Conservation (phyloP, 2,888 invertebrate genomes). For the Andrena bucephala region DNA sequence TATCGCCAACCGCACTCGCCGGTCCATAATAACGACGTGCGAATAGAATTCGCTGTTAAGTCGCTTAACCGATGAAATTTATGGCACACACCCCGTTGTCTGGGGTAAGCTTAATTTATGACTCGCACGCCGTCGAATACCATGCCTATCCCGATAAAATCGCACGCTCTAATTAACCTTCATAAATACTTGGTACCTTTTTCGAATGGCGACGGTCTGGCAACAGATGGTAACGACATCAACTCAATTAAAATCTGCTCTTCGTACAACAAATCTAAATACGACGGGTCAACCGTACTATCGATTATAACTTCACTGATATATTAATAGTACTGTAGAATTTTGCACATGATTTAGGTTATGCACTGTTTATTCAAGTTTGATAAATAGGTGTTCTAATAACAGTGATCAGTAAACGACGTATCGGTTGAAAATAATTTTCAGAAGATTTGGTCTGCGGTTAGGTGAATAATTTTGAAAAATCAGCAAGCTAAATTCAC, state of each 20-base stretch:
- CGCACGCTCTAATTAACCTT: slow-evolving; percentile 24
- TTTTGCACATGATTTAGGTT: no score
- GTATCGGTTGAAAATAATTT: no score
- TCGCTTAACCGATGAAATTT: slow-evolving; percentile 29
- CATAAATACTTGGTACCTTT: slow-evolving; percentile 15
- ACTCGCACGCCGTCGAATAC: slow-evolving; percentile 2
- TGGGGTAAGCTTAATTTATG: slow-evolving; percentile 22
- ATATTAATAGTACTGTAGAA: background rate
- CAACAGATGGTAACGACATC: slow-evolving; percentile 1
- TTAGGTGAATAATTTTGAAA: background rate
- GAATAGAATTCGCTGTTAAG: slow-evolving; percentile 16
- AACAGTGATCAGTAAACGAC: no score
- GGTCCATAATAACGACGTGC: slow-evolving; percentile 1
- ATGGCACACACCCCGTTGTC: slow-evolving; percentile 1
- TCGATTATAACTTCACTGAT: background rate
- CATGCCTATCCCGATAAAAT: slow-evolving; percentile 20
- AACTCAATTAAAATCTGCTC: background rate
- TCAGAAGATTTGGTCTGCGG: no score
- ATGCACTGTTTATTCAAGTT: no score
- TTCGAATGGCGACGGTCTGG: background rate
- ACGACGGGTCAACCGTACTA: background rate
- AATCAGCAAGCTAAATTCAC: background rate
- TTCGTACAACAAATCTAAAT: background rate
- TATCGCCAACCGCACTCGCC: background rate
- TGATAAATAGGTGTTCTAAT: no score